Percentiles rank a stretch among this genome's conserved stretches.
Conservation (phyloP, 2,113 vertebrate species). For the Panthera uncia region DNA sequence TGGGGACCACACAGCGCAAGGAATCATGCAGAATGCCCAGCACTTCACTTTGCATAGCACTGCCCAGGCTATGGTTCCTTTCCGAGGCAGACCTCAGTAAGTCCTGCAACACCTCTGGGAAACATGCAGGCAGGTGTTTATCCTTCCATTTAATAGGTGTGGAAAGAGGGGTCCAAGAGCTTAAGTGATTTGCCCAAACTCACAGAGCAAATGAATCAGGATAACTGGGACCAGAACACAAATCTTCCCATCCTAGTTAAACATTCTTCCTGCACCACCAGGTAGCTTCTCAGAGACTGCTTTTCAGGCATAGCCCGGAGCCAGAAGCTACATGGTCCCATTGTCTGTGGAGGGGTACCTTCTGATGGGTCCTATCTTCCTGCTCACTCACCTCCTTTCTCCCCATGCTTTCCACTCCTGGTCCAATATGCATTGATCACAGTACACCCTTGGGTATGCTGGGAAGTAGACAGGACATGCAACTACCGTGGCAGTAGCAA, state of each 20-base stretch:
- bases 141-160: neutral
- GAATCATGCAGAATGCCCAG: neutral
- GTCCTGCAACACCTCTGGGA: neutral
- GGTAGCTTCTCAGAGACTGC: neutral
- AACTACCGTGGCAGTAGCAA: neutral
- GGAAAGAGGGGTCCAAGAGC: neutral
- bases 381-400: neutral
- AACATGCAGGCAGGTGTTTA: neutral
- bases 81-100: neutral
- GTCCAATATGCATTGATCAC: neutral
- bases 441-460: neutral
- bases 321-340: rapidly evolving
- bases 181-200: neutral
- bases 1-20: neutral
- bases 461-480: neutral
- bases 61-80: neutral
- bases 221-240: neutral
- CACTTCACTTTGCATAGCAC: too few species aligned
- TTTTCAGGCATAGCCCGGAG: neutral
- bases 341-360: neutral
- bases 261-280: neutral
- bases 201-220: neutral
- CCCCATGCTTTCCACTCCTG: neutral
- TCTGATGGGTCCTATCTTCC: rapidly evolving
- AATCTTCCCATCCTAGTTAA: neutral